These are phyloP conservation scores for Eupeodes latifasciatus DNA, from an alignment of 2,888 invertebrate species.

Conservation along the genomic window DNA sequence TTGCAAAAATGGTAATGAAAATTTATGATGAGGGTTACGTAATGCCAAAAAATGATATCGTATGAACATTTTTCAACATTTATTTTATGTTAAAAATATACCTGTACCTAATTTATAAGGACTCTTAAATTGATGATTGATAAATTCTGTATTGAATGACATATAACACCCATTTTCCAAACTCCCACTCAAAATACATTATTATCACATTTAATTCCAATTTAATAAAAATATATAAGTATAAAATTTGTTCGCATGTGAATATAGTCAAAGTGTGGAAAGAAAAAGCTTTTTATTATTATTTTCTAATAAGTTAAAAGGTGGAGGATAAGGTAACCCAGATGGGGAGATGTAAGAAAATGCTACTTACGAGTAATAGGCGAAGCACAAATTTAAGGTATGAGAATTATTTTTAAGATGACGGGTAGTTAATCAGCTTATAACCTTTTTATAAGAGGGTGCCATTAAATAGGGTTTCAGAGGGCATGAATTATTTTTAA, in stretches of 20 bases:
- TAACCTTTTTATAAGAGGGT: background rate
- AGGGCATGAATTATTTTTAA: background rate
- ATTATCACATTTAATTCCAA: background rate
- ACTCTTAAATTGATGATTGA: constrained; percentile 59
- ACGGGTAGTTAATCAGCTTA: background rate
- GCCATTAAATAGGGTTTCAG: background rate
- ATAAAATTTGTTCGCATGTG: too few relatives aligned
- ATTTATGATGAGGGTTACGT: constrained; percentile 73
- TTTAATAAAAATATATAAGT: too few relatives aligned
- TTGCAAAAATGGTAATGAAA: constrained; percentile 68
- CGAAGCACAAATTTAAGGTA: background rate
- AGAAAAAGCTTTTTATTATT: background rate
- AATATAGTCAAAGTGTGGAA: background rate
- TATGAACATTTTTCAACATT: constrained; percentile 52
- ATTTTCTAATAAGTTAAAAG: background rate
- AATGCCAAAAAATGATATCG: constrained; percentile 51
- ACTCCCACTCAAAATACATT: background rate
- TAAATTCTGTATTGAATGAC: constrained; percentile 47
- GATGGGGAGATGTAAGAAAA: too few relatives aligned
- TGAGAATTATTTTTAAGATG: background rate
- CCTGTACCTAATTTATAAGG: background rate
- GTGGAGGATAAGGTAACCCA: background rate
- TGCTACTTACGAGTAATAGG: background rate
- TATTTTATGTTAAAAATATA: background rate
- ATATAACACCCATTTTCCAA: constrained; percentile 20